These are phyloP conservation scores for Cyprinella venusta DNA, from an alignment of 2,797 vertebrate genomes.

Conservation along the genomic window DNA sequence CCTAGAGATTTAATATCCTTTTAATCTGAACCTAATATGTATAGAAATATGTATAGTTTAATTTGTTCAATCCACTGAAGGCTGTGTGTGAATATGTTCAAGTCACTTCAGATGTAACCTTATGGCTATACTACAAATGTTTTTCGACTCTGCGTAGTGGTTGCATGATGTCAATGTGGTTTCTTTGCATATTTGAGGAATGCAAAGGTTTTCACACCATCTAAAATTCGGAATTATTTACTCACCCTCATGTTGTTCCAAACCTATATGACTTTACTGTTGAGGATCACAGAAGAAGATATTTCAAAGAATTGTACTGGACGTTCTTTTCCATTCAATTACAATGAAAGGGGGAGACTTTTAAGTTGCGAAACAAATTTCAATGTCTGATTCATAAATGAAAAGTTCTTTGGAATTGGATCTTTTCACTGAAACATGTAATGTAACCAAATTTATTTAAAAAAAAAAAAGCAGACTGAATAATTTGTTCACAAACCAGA, in stretches of 20 bases:
- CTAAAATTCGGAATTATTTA: background rate
- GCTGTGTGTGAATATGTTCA: background rate
- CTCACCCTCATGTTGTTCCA: background rate
- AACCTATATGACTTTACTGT: background rate
- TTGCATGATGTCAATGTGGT: background rate
- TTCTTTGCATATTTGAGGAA: background rate
- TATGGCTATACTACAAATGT: background rate
- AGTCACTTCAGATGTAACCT: background rate
- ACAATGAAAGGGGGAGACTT: background rate
- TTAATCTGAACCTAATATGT: slow-evolving; percentile 20
- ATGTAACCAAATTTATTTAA: background rate
- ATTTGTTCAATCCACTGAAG: background rate
- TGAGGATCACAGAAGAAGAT: background rate
- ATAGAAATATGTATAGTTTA: background rate
- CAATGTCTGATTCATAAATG: background rate
- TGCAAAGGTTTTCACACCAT: background rate
- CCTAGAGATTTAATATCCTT: slow-evolving; percentile 99
- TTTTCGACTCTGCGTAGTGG: background rate
- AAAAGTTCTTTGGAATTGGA: background rate
- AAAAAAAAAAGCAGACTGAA: background rate
- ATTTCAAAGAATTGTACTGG: background rate
- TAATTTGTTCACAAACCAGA: background rate
- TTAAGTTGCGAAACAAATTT: background rate
- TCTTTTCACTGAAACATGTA: background rate
- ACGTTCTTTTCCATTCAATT: background rate